These are phyloP conservation scores for Tychaedon coryphoeus DNA, from an alignment of 2,113 vertebrate genomes.

Conservation along the genomic window DNA sequence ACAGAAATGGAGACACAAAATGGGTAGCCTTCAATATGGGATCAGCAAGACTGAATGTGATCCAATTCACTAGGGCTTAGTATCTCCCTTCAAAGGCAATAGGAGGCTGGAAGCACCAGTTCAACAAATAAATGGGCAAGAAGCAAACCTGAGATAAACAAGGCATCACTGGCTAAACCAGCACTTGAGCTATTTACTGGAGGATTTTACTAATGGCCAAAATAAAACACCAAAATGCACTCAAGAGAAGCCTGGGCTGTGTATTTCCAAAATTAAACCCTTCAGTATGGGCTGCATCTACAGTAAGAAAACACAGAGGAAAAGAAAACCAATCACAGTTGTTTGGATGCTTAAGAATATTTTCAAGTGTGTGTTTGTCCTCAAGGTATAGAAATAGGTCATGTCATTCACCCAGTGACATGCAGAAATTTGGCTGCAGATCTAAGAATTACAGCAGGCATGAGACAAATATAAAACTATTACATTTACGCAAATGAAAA, in stretches of 20 bases:
- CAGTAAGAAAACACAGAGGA: not conserved
- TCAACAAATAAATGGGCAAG: not conserved
- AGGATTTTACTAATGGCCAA: not conserved
- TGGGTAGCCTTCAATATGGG: not conserved
- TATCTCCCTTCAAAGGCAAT: not conserved
- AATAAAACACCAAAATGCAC: not conserved
- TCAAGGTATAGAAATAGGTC: not conserved
- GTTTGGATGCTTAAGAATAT: not conserved
- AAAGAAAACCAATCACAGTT: not conserved
- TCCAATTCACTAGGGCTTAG: not conserved
- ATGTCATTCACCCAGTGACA: not conserved
- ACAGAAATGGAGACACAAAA: not conserved
- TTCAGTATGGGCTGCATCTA: not conserved
- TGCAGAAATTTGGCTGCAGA: not conserved
- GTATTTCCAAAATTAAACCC: not conserved
- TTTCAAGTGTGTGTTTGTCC: not conserved
- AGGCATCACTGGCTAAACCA: not conserved
- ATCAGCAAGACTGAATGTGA: not conserved
- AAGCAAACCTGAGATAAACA: slow-evolving; percentile 23
- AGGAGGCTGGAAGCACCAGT: not conserved
- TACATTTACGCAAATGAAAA: not conserved
- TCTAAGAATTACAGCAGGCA: not conserved
- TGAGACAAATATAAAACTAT: not conserved
- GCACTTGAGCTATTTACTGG: not conserved
- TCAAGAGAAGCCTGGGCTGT: not conserved